Conservation (phyloP, 2,113 vertebrate species). For the Cacatua alba region DNA sequence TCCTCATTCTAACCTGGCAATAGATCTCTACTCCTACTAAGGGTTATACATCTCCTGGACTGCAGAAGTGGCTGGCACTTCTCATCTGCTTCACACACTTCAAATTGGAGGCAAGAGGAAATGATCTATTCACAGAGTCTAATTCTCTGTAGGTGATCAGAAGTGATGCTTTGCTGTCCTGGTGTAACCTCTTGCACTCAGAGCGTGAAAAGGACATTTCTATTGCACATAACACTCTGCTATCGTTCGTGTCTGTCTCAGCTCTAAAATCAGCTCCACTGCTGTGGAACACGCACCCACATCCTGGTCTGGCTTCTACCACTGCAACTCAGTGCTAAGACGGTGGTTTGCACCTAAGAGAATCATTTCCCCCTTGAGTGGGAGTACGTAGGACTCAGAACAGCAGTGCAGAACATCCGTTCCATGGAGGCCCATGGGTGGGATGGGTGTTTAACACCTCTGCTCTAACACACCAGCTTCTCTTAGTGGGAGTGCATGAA, state of each 20-base stretch:
- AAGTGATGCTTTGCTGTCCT: background rate
- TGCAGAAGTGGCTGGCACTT: background rate
- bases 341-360: background rate
- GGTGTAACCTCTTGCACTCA: background rate
- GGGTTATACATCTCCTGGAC: background rate
- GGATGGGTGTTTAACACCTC: background rate
- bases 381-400: background rate
- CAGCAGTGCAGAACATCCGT: background rate
- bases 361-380: background rate
- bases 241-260: background rate
- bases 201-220: background rate
- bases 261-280: background rate
- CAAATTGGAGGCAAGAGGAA: background rate
- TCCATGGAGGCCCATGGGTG: background rate
- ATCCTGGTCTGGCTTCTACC: background rate
- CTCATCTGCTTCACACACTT: background rate
- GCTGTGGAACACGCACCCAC: background rate
- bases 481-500: background rate
- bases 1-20: background rate
- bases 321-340: background rate
- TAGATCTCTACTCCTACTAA: background rate
- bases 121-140: background rate
- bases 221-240: background rate
- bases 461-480: background rate
- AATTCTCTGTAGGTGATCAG: background rate